A percentile compares a stretch with the other conserved stretches of the same genome.
Conservation (phyloP, 2,797 vertebrate genomes). For the Cynodonichthys magdalenae region DNA sequence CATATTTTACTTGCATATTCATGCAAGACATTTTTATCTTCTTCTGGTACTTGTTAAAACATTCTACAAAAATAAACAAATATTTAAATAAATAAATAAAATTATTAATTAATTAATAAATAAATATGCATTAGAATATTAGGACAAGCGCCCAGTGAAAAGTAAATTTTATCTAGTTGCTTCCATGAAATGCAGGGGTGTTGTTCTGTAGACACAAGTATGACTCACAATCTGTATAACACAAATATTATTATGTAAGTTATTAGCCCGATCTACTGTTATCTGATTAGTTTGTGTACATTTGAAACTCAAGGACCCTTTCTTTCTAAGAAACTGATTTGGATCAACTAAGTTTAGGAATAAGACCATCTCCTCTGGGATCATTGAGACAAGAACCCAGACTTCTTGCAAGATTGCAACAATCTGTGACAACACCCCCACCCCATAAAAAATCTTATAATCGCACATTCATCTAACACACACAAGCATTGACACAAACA, state of each 20-base stretch:
- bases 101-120: not conserved
- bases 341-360: slow-evolving; percentile 39
- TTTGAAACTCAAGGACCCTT: slow-evolving; percentile 24
- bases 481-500: slow-evolving; percentile 1
- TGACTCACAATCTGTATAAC: not conserved
- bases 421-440: slow-evolving; percentile 32
- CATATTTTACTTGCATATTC: slow-evolving; percentile 27
- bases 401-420: slow-evolving; percentile 33
- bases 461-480: slow-evolving; percentile 13
- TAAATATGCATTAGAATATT: not conserved
- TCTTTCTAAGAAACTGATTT: slow-evolving; percentile 23
- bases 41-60: not conserved
- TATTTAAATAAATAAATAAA: too few relatives aligned
- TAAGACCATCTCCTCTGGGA: slow-evolving; percentile 31
- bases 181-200: slow-evolving; percentile 31
- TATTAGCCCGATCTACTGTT: slow-evolving; percentile 7
- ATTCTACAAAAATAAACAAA: slow-evolving; percentile 1
- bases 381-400: slow-evolving; percentile 44
- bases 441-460: slow-evolving; percentile 11
- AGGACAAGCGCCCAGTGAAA: not conserved
- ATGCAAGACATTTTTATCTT: not conserved
- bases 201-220: slow-evolving; percentile 4
- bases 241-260: not conserved
- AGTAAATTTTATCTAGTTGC: slow-evolving; percentile 36
- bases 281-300: slow-evolving; percentile 17